Conservation (phyloP, 2,797 vertebrate species). For the Lacerta agilis region DNA sequence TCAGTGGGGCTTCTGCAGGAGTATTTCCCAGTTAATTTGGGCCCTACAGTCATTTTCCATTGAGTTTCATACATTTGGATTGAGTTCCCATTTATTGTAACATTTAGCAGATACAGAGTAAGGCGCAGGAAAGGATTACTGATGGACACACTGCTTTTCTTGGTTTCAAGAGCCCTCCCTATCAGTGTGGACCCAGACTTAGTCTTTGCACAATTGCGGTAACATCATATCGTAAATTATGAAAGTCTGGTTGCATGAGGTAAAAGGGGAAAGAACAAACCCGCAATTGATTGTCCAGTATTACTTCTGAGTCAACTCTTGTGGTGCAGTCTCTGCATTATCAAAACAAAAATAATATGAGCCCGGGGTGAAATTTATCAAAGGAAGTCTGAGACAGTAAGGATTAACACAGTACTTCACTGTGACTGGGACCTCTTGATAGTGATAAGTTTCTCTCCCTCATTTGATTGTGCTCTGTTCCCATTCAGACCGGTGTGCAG, state of each 20-base stretch:
- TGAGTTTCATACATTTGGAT: constrained; percentile 40
- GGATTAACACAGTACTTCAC: constrained; percentile 76
- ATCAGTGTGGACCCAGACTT: constrained; percentile 62
- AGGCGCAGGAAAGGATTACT: constrained; percentile 64
- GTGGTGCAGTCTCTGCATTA: constrained; percentile 68
- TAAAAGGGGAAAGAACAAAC: constrained; percentile 67
- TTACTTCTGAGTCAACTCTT: constrained; percentile 60
- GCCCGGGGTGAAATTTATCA: constrained; percentile 72
- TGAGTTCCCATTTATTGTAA: constrained; percentile 43
- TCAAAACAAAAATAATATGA: constrained; percentile 79
- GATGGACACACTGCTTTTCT: constrained; percentile 66
- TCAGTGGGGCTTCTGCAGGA: background rate
- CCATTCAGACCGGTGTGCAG: constrained; percentile 31
- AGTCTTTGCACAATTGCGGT: constrained; percentile 55
- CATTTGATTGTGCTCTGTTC: constrained; percentile 34
- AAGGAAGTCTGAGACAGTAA: constrained; percentile 66
- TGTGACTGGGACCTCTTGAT: constrained; percentile 54
- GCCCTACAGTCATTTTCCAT: constrained; percentile 18
- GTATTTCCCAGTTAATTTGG: background rate
- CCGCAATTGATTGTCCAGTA: constrained; percentile 59
- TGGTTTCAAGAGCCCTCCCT: constrained; percentile 69
- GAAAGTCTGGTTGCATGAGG: constrained; percentile 64
- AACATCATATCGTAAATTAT: constrained; percentile 27
- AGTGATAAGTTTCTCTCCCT: constrained; percentile 65
- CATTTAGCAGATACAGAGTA: constrained; percentile 48